Percentiles rank a stretch among this genome's conserved stretches.
Conservation (phyloP, 2,113 vertebrate species). For the Natator depressus region DNA sequence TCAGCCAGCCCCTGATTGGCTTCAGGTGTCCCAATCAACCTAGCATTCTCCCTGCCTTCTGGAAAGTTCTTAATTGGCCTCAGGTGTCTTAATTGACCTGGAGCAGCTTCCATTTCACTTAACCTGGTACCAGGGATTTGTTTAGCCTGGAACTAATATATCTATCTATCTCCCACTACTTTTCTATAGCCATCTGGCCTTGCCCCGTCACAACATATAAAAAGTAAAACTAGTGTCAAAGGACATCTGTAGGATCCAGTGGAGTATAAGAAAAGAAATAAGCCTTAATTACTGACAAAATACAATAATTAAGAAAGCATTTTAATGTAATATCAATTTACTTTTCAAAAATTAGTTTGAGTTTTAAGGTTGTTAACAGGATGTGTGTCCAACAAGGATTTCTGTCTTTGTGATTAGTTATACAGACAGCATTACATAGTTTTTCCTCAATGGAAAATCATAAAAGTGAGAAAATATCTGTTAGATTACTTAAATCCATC, state of each 20-base stretch:
- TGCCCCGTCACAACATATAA: not conserved
- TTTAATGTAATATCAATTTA: constrained; percentile 69
- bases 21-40: too few relatives aligned
- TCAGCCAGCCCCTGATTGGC: too few relatives aligned
- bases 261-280: constrained; percentile 25
- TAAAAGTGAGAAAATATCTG: not conserved
- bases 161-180: too few relatives aligned
- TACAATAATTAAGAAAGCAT: constrained; percentile 38
- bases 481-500: not conserved
- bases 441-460: constrained; percentile 15
- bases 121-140: too few relatives aligned
- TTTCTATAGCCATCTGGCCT: too few relatives aligned
- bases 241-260: not conserved
- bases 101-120: too few relatives aligned
- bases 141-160: too few relatives aligned
- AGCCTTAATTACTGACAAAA: constrained; percentile 55
- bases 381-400: not conserved
- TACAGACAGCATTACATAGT: not conserved
- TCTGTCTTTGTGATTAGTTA: not conserved
- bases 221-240: not conserved
- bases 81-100: too few relatives aligned
- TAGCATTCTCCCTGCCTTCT: too few relatives aligned
- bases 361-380: constrained; percentile 17
- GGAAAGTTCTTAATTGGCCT: too few relatives aligned
- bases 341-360: constrained; percentile 57